Percentiles rank a stretch among this genome's conserved stretches.
phyloP scores from a whole-genome alignment of 1,140 invertebrate genomes.

The Drepana arcuata region DNA sequence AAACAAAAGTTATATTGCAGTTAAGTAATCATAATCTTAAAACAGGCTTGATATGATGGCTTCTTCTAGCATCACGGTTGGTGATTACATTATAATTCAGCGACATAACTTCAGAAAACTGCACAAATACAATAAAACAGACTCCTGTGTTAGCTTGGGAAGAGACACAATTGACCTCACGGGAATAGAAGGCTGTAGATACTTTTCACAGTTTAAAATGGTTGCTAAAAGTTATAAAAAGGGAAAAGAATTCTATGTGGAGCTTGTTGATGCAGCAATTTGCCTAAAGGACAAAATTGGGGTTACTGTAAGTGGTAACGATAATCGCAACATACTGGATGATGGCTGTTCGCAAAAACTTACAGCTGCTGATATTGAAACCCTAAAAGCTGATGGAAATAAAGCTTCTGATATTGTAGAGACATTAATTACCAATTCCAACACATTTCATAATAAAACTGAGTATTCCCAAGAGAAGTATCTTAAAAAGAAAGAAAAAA shows the following conservation, averaged over 20 bases:
- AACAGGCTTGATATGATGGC: too few relatives aligned
- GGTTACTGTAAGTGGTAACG: conserved; percentile 76
- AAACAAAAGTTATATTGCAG: too few relatives aligned
- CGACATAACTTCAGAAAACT: conserved; percentile 83
- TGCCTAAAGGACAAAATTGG: conserved; percentile 69
- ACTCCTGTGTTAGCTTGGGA: conserved; percentile 76
- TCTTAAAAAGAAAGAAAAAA: conserved; percentile 93
- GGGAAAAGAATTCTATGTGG: conserved; percentile 72
- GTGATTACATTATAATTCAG: conserved; percentile 82
- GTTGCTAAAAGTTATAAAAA: conserved; percentile 74
- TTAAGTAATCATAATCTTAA: too few relatives aligned
- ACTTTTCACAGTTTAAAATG: conserved; percentile 87
- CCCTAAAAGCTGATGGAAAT: conserved; percentile 80
- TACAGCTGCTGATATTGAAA: conserved; percentile 85
- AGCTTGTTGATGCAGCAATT: conserved; percentile 70
- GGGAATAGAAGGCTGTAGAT: conserved; percentile 80
- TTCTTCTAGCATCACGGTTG: too few relatives aligned
- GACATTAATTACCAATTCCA: conserved; percentile 90
- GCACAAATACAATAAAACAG: conserved; percentile 77
- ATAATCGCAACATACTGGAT: conserved; percentile 90
- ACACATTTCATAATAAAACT: conserved; percentile 89
- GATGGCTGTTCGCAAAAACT: conserved; percentile 90
- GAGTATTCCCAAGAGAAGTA: conserved; percentile 96
- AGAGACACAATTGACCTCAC: conserved; percentile 81
- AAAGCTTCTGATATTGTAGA: conserved; percentile 88